A percentile compares a stretch with the other conserved stretches of the same genome.
phyloP scores from a whole-genome alignment of 2,113 vertebrate genomes.

The Phaethon lepturus region DNA sequence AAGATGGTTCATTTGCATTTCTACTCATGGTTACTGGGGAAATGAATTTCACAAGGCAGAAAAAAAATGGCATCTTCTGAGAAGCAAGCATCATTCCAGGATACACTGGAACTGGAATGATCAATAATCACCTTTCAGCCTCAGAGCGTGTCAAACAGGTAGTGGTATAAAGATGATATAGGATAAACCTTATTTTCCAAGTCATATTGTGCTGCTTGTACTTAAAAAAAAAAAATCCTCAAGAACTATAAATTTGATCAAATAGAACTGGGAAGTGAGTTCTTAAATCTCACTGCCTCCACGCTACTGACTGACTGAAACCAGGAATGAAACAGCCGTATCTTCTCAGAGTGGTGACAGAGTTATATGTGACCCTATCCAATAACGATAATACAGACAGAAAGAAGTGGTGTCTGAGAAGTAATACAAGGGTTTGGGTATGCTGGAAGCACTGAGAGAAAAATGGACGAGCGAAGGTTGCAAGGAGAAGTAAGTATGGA shows the following conservation, averaged over 20 bases:
- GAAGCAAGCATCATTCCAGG: background rate
- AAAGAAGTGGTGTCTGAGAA: background rate
- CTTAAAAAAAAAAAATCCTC: background rate
- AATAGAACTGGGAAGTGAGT: background rate
- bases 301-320: background rate
- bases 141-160: background rate
- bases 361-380: background rate
- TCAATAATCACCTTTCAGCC: background rate
- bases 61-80: background rate
- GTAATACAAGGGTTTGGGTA: background rate
- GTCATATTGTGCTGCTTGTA: background rate
- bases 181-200: background rate
- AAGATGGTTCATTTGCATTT: background rate
- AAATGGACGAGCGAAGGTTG: background rate
- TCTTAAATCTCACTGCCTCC: background rate
- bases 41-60: fast-evolving
- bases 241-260: background rate
- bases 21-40: background rate
- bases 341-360: background rate
- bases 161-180: background rate
- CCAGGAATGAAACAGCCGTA: background rate
- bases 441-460: background rate
- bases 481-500: background rate
- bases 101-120: background rate
- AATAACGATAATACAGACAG: background rate